A percentile compares a stretch with the other conserved stretches of the same genome.
phyloP scores from a whole-genome alignment of 2,797 vertebrate genomes.

The Sebastes nivosus region DNA sequence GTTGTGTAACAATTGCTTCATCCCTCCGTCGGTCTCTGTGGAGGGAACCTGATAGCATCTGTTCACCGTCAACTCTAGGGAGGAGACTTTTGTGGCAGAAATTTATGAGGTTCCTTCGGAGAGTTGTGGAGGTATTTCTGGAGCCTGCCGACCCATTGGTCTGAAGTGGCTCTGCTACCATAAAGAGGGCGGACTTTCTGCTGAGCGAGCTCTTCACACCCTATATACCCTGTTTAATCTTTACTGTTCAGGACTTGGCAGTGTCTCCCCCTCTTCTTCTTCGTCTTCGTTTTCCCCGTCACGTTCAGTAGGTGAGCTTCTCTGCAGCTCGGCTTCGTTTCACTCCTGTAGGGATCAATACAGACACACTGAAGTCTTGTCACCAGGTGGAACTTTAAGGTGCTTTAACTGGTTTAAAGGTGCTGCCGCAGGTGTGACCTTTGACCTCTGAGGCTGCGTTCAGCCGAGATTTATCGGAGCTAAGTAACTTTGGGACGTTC shows the following conservation, averaged over 20 bases:
- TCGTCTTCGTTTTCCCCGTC: conserved; percentile 38
- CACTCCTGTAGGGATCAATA: conserved; percentile 7
- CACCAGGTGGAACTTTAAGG: conserved; percentile 22
- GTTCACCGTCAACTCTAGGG: not conserved
- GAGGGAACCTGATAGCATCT: conserved; percentile 19
- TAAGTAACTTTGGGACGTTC: not conserved
- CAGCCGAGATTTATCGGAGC: not conserved
- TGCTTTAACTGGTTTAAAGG: not conserved
- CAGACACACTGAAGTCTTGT: not conserved
- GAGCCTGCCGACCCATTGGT: conserved; percentile 75
- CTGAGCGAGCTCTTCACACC: conserved; percentile 63
- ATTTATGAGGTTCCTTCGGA: conserved; percentile 56
- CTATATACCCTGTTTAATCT: conserved; percentile 75
- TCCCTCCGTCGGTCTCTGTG: not conserved
- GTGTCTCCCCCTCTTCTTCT: conserved; percentile 55
- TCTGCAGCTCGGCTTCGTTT: not conserved
- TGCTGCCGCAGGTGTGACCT: conserved; percentile 36
- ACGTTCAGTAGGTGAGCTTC: conserved; percentile 50
- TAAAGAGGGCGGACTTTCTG: conserved; percentile 72
- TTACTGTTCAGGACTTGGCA: conserved; percentile 60
- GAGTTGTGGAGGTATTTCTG: conserved; percentile 77
- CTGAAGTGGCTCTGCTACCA: conserved; percentile 71
- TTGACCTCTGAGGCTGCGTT: conserved; percentile 33
- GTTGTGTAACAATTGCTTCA: conserved; percentile 41
- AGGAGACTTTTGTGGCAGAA: conserved; percentile 41